A percentile compares a stretch with the other conserved stretches of the same genome.
Evolutionary conservation across 2,888 invertebrate species (phyloP).

Genomic region (Drosophila anomalipes): DNA sequence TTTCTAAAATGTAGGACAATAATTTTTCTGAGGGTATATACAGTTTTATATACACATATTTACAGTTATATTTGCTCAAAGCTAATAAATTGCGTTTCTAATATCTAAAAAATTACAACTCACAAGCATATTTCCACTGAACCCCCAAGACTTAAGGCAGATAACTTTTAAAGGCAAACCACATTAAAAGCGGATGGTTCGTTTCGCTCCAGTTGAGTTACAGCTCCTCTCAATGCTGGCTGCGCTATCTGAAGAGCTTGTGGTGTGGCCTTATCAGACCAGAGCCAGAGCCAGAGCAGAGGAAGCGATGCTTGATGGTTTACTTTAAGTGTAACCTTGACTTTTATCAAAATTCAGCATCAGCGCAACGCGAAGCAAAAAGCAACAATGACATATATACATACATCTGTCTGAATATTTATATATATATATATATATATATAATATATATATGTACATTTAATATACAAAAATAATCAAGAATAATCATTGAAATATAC

Average conservation of each 20-base stretch:
- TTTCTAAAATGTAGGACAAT: too few species aligned
- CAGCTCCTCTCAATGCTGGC: background rate
- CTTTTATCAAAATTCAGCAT: constrained; percentile 18
- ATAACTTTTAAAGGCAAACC: constrained; percentile 20
- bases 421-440: background rate
- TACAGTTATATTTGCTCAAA: too few species aligned
- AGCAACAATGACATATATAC: background rate
- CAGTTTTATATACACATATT: too few species aligned
- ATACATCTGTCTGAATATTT: background rate
- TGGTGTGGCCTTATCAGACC: constrained; percentile 37
- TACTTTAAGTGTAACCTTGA: constrained; percentile 47
- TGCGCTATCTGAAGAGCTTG: constrained; percentile 24
- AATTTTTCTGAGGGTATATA: too few species aligned
- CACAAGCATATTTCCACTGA: constrained; percentile 12
- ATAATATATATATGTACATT: background rate
- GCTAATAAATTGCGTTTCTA: background rate
- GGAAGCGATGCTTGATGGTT: constrained; percentile 40
- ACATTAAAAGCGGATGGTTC: background rate
- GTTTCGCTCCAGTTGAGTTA: constrained; percentile 45
- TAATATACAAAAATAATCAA: too few species aligned
- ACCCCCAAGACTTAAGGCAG: background rate
- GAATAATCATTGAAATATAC: constrained; percentile 15
- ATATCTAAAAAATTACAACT: background rate
- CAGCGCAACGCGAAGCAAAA: background rate
- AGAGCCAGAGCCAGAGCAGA: constrained; percentile 25